These are phyloP conservation scores for Manduca sexta DNA, from an alignment of 1,140 invertebrate genomes.

Conservation along the genomic window DNA sequence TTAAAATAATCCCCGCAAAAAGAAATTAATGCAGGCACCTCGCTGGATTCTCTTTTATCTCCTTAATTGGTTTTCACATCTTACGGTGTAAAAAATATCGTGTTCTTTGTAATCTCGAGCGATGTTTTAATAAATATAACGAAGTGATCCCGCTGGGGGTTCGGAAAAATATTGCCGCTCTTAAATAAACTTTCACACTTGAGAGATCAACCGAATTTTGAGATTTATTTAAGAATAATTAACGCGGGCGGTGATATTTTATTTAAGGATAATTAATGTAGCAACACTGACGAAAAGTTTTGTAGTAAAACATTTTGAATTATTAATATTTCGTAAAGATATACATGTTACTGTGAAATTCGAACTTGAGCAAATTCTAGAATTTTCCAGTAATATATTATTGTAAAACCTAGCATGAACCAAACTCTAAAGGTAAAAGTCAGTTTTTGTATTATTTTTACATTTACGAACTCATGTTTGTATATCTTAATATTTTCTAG, in stretches of 20 bases:
- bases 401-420: too few species aligned
- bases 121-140: slow-evolving; percentile 74
- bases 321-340: too few species aligned
- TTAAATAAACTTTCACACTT: slow-evolving; percentile 72
- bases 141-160: slow-evolving; percentile 55
- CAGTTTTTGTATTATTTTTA: too few species aligned
- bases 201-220: slow-evolving; percentile 63
- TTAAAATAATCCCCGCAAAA: slow-evolving; percentile 73
- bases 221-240: slow-evolving; percentile 65
- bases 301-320: too few species aligned
- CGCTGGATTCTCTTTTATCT: slow-evolving; percentile 71
- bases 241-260: not conserved
- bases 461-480: too few species aligned
- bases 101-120: slow-evolving; percentile 71
- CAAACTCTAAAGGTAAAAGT: too few species aligned
- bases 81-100: slow-evolving; percentile 72
- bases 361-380: too few species aligned
- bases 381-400: too few species aligned
- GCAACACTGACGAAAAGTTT: too few species aligned
- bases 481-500: too few species aligned
- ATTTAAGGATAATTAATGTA: too few species aligned
- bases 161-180: slow-evolving; percentile 61
- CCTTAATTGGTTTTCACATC: slow-evolving; percentile 74
- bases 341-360: too few species aligned
- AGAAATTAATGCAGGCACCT: slow-evolving; percentile 72